Evolutionary conservation across 1,140 invertebrate genomes (phyloP).

Genomic region (Euura saliciscinereae): DNA sequence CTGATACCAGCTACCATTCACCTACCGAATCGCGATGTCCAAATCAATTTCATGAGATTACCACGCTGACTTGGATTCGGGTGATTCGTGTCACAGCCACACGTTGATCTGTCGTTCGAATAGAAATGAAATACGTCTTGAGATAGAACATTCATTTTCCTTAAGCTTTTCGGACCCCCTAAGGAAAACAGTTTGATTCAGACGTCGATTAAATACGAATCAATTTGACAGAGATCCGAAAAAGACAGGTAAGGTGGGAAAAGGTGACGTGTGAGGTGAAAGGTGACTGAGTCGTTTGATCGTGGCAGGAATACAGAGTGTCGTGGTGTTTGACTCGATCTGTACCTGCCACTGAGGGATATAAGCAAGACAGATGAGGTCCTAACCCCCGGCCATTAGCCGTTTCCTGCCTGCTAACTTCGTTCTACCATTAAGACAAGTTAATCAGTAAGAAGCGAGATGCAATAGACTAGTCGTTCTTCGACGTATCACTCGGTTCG

Average conservation of each 20-base stretch:
- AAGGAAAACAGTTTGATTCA: constrained; percentile 20
- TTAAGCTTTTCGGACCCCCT: not conserved
- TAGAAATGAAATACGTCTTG: too few species aligned
- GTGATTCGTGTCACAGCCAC: too few species aligned
- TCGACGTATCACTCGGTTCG: too few species aligned
- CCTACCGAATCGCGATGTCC: too few species aligned
- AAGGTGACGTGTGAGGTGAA: constrained; percentile 12
- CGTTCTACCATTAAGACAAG: not conserved
- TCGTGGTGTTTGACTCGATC: constrained; percentile 31
- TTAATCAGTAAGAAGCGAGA: not conserved
- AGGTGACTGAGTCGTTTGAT: constrained; percentile 32
- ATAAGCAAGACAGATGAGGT: constrained; percentile 37
- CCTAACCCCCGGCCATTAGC: constrained; percentile 18
- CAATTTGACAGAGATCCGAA: constrained; percentile 26
- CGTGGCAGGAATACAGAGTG: constrained; percentile 37
- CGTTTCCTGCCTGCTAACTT: not conserved
- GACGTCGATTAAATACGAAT: not conserved
- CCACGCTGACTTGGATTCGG: too few species aligned
- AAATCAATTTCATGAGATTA: too few species aligned
- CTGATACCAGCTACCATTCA: too few species aligned
- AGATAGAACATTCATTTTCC: too few species aligned
- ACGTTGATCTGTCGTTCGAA: too few species aligned
- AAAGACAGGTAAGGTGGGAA: constrained; percentile 8
- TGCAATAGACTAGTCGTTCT: not conserved
- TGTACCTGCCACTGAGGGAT: constrained; percentile 29